phyloP scores from a whole-genome alignment of 2,888 invertebrate genomes.

The Encarsia formosa region DNA sequence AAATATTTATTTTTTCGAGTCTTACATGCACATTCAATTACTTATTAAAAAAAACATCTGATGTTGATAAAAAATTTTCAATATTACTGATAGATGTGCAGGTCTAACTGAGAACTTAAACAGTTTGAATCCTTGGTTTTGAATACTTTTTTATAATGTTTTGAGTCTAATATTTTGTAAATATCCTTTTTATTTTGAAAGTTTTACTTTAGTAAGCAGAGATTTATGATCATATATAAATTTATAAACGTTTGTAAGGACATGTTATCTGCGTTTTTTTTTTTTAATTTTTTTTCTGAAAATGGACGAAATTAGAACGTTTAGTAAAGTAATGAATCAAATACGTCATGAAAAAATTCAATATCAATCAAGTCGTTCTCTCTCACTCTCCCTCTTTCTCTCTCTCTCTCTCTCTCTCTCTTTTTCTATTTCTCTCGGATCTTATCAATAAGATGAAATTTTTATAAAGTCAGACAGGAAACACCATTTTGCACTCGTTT shows the following conservation, averaged over 20 bases:
- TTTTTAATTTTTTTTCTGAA: too few species aligned
- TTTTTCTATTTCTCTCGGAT: slow-evolving; percentile 3
- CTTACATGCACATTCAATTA: slow-evolving; percentile 47
- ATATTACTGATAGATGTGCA: slow-evolving; percentile 30
- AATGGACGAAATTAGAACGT: slow-evolving; percentile 26
- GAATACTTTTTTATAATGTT: slow-evolving; percentile 18
- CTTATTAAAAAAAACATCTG: slow-evolving; percentile 38
- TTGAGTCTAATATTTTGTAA: slow-evolving; percentile 11
- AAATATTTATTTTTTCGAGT: slow-evolving; percentile 42
- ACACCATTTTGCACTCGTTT: slow-evolving; percentile 25
- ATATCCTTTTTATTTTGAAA: slow-evolving; percentile 11
- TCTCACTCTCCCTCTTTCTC: neutral
- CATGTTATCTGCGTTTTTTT: slow-evolving; percentile 30
- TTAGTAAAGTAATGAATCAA: slow-evolving; percentile 13
- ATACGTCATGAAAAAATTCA: slow-evolving; percentile 13
- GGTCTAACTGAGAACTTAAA: slow-evolving; percentile 19
- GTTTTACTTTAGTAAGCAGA: slow-evolving; percentile 19
- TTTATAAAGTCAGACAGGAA: slow-evolving; percentile 24
- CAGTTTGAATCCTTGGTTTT: slow-evolving; percentile 18
- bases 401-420: neutral
- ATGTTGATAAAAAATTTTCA: slow-evolving; percentile 39
- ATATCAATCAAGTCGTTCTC: slow-evolving; percentile 13
- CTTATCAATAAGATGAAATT: slow-evolving; percentile 5
- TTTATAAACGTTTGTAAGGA: slow-evolving; percentile 30
- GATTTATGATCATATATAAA: slow-evolving; percentile 16